A percentile compares a stretch with the other conserved stretches of the same genome.
phyloP scores from a whole-genome alignment of 2,888 invertebrate genomes.

The Trisateles emortualis region DNA sequence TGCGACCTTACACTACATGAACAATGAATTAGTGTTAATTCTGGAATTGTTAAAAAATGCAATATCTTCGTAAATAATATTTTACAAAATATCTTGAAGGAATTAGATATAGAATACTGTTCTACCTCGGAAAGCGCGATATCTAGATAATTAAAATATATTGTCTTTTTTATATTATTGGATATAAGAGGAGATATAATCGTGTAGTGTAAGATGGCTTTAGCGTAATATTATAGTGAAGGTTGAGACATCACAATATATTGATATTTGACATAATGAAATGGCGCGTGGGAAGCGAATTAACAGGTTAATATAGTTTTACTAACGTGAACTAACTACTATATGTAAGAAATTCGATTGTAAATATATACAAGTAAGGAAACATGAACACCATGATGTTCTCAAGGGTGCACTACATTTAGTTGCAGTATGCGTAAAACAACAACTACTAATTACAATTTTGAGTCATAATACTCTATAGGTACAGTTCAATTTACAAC shows the following conservation, averaged over 20 bases:
- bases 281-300: slow-evolving; percentile 36
- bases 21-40: slow-evolving; percentile 18
- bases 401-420: slow-evolving; percentile 48
- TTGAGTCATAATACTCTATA: slow-evolving; percentile 17
- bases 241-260: slow-evolving; percentile 42
- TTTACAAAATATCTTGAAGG: slow-evolving; percentile 33
- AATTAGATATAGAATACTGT: slow-evolving; percentile 44
- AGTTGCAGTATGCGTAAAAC: slow-evolving; percentile 31
- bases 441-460: slow-evolving; percentile 18
- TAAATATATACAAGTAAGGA: slow-evolving; percentile 68
- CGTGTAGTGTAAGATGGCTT: slow-evolving; percentile 48
- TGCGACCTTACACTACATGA: slow-evolving; percentile 50
- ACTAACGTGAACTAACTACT: slow-evolving; percentile 60
- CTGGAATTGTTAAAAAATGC: slow-evolving; percentile 25
- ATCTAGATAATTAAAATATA: slow-evolving; percentile 37
- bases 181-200: slow-evolving; percentile 36
- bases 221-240: slow-evolving; percentile 28
- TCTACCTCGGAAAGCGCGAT: slow-evolving; percentile 46
- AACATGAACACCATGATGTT: slow-evolving; percentile 53
- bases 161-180: slow-evolving; percentile 39
- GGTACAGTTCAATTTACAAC: slow-evolving; percentile 33
- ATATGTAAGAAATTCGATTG: slow-evolving; percentile 58
- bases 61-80: slow-evolving; percentile 36
- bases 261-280: slow-evolving; percentile 32
- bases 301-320: slow-evolving; percentile 54